Evolutionary conservation across 2,797 vertebrate species (phyloP).

Genomic region (Rhinichthys osculus): DNA sequence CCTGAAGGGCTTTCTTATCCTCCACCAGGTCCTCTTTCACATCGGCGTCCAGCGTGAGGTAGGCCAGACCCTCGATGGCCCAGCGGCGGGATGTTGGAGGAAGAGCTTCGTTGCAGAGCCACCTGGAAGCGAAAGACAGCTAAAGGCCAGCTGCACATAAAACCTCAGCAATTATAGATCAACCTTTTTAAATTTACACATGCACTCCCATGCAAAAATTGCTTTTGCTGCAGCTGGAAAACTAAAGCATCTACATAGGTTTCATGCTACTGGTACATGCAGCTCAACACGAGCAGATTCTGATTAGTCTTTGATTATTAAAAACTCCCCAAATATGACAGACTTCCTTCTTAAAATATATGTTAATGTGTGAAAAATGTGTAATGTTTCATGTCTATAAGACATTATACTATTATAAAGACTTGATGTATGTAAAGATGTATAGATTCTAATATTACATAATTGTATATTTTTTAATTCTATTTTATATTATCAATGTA

Average conservation of each 20-base stretch:
- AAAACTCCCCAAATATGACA: background rate
- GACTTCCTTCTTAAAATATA: background rate
- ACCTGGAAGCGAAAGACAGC: slow-evolving; percentile 75
- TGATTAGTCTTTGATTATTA: background rate
- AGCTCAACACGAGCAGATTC: background rate
- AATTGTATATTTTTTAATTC: background rate
- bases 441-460: background rate
- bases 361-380: background rate
- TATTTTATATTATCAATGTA: background rate
- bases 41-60: slow-evolving; percentile 96
- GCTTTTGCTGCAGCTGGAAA: background rate
- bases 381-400: background rate
- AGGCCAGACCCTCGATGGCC: slow-evolving; percentile 97
- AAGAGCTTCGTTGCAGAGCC: slow-evolving; percentile 92
- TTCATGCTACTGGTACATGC: background rate
- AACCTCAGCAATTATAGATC: slow-evolving; percentile 22
- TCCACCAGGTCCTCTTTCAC: slow-evolving; percentile 96
- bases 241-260: background rate
- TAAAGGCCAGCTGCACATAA: background rate
- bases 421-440: background rate
- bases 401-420: background rate
- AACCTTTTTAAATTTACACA: background rate
- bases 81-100: slow-evolving; percentile 88
- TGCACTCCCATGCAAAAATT: background rate
- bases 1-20: slow-evolving; percentile 88